phyloP scores from a whole-genome alignment of 1,140 invertebrate species.

The Drosophila pseudoananassae region DNA sequence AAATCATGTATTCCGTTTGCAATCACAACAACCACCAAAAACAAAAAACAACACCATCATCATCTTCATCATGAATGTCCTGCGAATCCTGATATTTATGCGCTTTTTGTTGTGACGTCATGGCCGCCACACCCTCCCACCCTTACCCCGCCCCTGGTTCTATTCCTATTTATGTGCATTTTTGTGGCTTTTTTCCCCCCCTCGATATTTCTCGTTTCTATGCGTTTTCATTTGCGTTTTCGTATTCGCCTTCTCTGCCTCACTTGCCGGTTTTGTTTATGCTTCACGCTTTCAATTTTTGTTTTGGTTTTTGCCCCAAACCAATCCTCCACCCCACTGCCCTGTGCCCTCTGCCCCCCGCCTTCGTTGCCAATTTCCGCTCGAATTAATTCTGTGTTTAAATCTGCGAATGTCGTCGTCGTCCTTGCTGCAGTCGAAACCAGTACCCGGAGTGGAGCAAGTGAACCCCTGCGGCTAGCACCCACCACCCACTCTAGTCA shows the following conservation, averaged over 20 bases:
- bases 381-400: constrained; percentile 81
- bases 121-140: constrained; percentile 13
- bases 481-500: constrained; percentile 37
- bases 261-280: constrained; percentile 67
- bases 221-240: constrained; percentile 67
- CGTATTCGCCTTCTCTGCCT: constrained; percentile 46
- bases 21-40: constrained; percentile 53
- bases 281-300: constrained; percentile 79
- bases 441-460: constrained; percentile 47
- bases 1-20: constrained; percentile 15
- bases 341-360: not conserved
- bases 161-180: constrained; percentile 78
- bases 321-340: constrained; percentile 6
- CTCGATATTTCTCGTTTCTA: constrained; percentile 30
- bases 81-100: constrained; percentile 79
- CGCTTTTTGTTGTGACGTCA: constrained; percentile 73
- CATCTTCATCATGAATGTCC: constrained; percentile 61
- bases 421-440: constrained; percentile 51
- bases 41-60: constrained; percentile 41
- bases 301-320: constrained; percentile 49
- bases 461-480: constrained; percentile 68
- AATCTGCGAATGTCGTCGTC: constrained; percentile 58
- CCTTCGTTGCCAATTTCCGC: constrained; percentile 72
- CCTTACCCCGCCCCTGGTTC: not conserved
- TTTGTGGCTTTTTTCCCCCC: constrained; percentile 64